Evolutionary conservation across 2,113 vertebrate species (phyloP), one percentile per base, ranked within the genome.

Genomic region (Conger conger): DNA sequence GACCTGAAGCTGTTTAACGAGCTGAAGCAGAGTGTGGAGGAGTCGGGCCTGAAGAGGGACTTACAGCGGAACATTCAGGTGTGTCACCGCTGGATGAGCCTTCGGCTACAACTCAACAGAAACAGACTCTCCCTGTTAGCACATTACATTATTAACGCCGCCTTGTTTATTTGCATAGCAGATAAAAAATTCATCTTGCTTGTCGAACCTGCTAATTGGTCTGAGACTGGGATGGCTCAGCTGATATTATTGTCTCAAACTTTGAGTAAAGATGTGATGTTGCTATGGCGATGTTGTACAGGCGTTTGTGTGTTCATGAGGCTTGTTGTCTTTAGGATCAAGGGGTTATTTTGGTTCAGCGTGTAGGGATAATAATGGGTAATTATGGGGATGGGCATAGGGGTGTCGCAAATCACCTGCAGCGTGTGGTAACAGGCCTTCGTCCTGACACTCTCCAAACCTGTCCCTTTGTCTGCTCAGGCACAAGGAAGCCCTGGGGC

Each of bases 401-500:
- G 36, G 37, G 78, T 40, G 78, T 79, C 78, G 35, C 76, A 8
- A 0, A 9, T 40, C 15, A 36, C 23, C 79, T 45, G 79, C 17
- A 7, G 5, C 23, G 23, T 42, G 79, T 13, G 38, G 23, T 13
- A 23, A n/a, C 79, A 50, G 40, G 40, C 40, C 6, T 45, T 30
- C 18, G 23, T 23, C 38, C 23, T 27, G 50, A 23, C 30, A 17
- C 11, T 20, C 18, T 79, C 4, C 23, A 15, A 37, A 79, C 78
- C 35, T 42, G 15, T 42, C 18, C 6, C 78, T 23, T 27, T 79
- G 78, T 40, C 30, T 20, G 20, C 38, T 36, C 90, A 99, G 97
- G 96, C 97, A 42, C 94, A 97, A 0, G 97, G 97, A 63, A 98
- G 96, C 89, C 98, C 96, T 78, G 96, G 95, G 88, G 95, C 91